These are phyloP conservation scores for Drosophila kepulauana DNA, from an alignment of 1,140 invertebrate genomes.

Conservation along the genomic window DNA sequence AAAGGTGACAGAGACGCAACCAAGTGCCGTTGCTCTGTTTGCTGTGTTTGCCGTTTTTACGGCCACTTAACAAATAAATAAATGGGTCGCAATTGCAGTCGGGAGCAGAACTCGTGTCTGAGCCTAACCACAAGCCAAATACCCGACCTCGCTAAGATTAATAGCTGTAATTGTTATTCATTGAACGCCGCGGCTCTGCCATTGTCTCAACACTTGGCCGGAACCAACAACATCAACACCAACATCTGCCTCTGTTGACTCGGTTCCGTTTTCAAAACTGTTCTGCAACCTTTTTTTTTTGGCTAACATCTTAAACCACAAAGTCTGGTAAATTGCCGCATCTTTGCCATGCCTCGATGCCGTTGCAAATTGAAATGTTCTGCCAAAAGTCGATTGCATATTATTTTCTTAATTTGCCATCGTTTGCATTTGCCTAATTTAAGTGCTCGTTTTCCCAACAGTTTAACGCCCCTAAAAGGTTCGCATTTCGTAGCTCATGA, in stretches of 20 bases:
- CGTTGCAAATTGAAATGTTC: conserved; percentile 62
- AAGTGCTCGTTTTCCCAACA: neutral
- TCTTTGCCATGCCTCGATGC: conserved; percentile 11
- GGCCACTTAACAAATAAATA: conserved; percentile 83
- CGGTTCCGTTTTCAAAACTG: neutral
- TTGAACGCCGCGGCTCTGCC: conserved; percentile 77
- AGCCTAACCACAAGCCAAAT: conserved; percentile 61
- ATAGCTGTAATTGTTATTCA: conserved; percentile 83
- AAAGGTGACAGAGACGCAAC: conserved; percentile 49
- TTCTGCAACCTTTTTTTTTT: conserved; percentile 25
- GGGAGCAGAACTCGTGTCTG: conserved; percentile 23
- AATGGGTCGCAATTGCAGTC: conserved; percentile 71
- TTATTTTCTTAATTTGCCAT: conserved; percentile 15
- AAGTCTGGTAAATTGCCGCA: conserved; percentile 57
- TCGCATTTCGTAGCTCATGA: neutral
- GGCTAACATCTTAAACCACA: conserved; percentile 61
- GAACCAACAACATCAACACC: conserved; percentile 20
- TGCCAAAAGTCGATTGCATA: conserved; percentile 9
- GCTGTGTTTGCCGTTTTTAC: conserved; percentile 71
- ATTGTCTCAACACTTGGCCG: conserved; percentile 77
- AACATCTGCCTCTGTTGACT: conserved; percentile 52
- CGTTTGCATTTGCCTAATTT: conserved; percentile 9
- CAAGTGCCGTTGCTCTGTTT: conserved; percentile 37
- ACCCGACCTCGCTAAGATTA: conserved; percentile 62
- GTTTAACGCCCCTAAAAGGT: neutral